Conservation (phyloP, 2,888 invertebrate genomes). For the Venusia cambrica region DNA sequence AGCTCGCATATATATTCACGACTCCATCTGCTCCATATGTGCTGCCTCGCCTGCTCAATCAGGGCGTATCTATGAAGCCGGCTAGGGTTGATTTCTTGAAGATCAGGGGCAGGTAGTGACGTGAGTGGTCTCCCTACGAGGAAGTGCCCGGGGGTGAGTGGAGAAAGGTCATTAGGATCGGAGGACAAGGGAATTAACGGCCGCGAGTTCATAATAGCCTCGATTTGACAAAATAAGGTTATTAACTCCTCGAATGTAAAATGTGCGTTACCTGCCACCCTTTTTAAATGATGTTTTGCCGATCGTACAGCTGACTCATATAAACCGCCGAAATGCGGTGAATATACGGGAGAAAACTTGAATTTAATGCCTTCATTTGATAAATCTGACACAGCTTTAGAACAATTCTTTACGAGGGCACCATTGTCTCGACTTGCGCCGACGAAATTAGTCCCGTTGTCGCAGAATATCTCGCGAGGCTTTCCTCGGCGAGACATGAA, state of each 20-base stretch:
- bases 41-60: constrained; percentile 26
- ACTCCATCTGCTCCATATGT: constrained; percentile 30
- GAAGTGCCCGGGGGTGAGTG: constrained; percentile 10
- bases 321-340: not conserved
- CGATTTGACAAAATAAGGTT: constrained; percentile 8
- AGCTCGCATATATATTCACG: constrained; percentile 29
- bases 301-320: constrained; percentile 3
- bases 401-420: constrained; percentile 3
- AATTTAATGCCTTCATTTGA: constrained; percentile 4
- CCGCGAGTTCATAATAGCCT: constrained; percentile 4
- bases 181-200: constrained; percentile 1
- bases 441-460: constrained; percentile 8
- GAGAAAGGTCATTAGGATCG: constrained; percentile 17
- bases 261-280: too few species aligned
- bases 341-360: too few species aligned
- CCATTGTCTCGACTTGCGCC: constrained; percentile 7
- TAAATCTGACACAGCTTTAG: constrained; percentile 2
- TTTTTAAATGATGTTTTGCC: too few species aligned
- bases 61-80: constrained; percentile 17
- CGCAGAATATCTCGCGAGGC: constrained; percentile 6
- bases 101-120: constrained; percentile 12
- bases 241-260: constrained; percentile 11
- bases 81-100: constrained; percentile 4
- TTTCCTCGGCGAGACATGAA: constrained; percentile 9
- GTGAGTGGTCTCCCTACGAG: constrained; percentile 19